A percentile compares a stretch with the other conserved stretches of the same genome.
Conservation (phyloP, 2,888 invertebrate species). For the Ormia ochracea region DNA sequence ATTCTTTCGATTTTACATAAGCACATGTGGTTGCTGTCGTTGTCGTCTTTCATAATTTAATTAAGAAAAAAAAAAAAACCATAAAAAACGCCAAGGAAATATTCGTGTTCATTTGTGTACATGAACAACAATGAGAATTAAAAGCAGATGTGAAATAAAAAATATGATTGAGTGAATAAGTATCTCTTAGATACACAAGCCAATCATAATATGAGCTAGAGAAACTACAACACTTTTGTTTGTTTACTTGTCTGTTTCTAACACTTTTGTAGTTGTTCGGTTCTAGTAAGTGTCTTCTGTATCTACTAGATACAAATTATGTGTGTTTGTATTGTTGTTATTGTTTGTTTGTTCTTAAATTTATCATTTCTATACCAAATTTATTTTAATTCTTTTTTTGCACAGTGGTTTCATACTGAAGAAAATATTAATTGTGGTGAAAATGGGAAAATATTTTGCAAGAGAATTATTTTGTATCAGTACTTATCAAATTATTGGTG, state of each 20-base stretch:
- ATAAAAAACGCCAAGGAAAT: constrained; percentile 20
- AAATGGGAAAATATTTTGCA: too few relatives aligned
- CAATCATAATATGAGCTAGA: not conserved
- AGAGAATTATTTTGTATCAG: too few relatives aligned
- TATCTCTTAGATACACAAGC: constrained; percentile 48
- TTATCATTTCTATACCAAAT: constrained; percentile 35
- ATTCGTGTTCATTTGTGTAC: constrained; percentile 20
- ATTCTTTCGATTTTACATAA: constrained; percentile 43
- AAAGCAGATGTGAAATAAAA: constrained; percentile 2
- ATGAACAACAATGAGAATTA: not conserved
- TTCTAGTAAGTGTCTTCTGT: constrained; percentile 5
- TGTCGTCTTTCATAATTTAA: constrained; percentile 14
- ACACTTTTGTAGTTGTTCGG: constrained; percentile 33
- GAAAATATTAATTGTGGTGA: not conserved
- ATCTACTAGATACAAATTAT: constrained; percentile 52
- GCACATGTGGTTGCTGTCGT: constrained; percentile 39
- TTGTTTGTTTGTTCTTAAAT: not conserved
- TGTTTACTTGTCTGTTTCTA: constrained; percentile 19
- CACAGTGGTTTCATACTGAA: constrained; percentile 6
- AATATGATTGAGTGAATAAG: constrained; percentile 45
- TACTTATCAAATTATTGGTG: too few relatives aligned
- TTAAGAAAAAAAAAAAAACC: not conserved
- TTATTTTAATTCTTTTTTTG: constrained; percentile 9
- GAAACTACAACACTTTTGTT: constrained; percentile 14
- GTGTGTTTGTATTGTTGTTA: constrained; percentile 4